phyloP scores from a whole-genome alignment of 2,113 vertebrate species.

The Phyllostomus discolor region DNA sequence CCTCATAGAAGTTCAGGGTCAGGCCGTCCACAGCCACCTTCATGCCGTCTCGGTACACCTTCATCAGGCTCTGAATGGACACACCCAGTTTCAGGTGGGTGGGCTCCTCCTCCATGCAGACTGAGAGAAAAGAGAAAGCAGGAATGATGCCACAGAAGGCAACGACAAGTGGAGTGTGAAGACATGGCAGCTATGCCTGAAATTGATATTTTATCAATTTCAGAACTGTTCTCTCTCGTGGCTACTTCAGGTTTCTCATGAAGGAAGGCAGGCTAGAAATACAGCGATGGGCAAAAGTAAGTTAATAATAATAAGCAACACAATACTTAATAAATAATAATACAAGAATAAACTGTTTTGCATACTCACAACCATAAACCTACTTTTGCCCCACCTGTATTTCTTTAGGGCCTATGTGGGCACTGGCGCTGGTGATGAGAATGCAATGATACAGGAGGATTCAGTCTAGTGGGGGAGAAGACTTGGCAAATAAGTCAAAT shows the following conservation, averaged over 20 bases:
- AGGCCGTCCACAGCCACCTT: slow-evolving; percentile 96
- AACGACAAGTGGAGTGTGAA: not conserved
- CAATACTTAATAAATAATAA: not conserved
- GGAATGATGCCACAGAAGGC: not conserved
- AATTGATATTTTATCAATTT: not conserved
- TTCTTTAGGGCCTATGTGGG: not conserved
- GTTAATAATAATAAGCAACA: not conserved
- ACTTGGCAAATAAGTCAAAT: not conserved
- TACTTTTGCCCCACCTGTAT: not conserved
- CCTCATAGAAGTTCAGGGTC: slow-evolving; percentile 95
- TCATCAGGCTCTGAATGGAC: slow-evolving; percentile 95
- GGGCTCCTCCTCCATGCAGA: slow-evolving; percentile 95
- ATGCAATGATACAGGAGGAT: not conserved
- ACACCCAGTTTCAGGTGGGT: slow-evolving; percentile 91
- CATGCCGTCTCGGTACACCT: slow-evolving; percentile 94
- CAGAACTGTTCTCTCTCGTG: not conserved
- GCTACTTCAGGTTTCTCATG: not conserved
- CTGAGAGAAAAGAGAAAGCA: slow-evolving; percentile 73
- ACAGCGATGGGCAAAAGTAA: not conserved
- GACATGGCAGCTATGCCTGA: not conserved
- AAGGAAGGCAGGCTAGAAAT: not conserved
- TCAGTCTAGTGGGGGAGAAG: not conserved
- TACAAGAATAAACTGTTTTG: not conserved
- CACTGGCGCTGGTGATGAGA: not conserved
- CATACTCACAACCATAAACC: not conserved